Percentiles rank a stretch among this genome's conserved stretches.
phyloP scores from a whole-genome alignment of 30 jellyfish, hydroid and myxozoan genomes.

The Sanderia malayensis region DNA sequence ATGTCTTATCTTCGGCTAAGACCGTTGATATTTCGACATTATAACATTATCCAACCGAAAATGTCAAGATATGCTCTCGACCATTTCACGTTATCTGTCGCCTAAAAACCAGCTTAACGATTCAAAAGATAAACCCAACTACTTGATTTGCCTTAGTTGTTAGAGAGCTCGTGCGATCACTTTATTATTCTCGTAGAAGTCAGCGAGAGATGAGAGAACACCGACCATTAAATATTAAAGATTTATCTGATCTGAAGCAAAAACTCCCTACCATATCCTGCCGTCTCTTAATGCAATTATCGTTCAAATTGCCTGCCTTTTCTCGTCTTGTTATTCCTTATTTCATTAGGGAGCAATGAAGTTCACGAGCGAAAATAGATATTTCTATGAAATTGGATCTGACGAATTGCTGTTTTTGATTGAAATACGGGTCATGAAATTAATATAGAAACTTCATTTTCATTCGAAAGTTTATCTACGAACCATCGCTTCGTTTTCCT shows the following conservation, averaged over 20 bases:
- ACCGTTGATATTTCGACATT: background rate
- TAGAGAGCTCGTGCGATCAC: conserved; percentile 5
- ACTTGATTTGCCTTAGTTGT: background rate
- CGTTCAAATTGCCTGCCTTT: conserved; percentile 50
- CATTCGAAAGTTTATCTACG: too few species aligned
- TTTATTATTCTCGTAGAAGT: conserved; percentile 11
- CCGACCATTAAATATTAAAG: conserved; percentile 58
- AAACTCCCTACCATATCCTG: conserved; percentile 60
- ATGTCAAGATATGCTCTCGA: conserved; percentile 5
- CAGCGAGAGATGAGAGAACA: conserved; percentile 22
- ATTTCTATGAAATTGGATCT: background rate
- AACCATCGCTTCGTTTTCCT: too few species aligned
- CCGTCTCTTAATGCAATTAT: conserved; percentile 56
- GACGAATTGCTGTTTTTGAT: background rate
- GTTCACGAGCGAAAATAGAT: conserved; percentile 6
- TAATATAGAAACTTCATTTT: too few species aligned
- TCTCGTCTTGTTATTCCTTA: conserved; percentile 35
- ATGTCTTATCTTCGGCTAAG: conserved; percentile 4
- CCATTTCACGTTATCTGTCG: background rate
- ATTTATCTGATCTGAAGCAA: conserved; percentile 40
- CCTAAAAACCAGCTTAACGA: background rate
- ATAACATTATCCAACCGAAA: conserved; percentile 6
- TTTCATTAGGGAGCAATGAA: conserved; percentile 29
- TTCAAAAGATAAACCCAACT: background rate
- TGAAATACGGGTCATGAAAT: background rate